These are phyloP conservation scores for Epinephelus lanceolatus DNA, from an alignment of 2,113 vertebrate genomes.

Conservation along the genomic window DNA sequence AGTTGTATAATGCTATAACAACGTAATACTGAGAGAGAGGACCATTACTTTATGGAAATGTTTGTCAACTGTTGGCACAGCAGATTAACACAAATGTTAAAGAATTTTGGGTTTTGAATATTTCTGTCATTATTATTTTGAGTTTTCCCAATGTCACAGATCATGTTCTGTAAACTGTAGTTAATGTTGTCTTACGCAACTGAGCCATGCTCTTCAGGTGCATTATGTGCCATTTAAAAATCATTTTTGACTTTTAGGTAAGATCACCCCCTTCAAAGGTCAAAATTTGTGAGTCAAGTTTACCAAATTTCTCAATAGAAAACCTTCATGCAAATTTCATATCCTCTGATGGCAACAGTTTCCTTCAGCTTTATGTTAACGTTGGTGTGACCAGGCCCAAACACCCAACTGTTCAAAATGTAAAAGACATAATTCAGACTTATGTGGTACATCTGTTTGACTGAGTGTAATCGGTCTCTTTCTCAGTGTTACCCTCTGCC, in stretches of 20 bases:
- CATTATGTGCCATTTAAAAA: not conserved
- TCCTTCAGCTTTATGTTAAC: not conserved
- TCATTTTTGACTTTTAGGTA: not conserved
- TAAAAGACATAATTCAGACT: not conserved
- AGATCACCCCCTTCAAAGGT: not conserved
- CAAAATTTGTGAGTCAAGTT: not conserved
- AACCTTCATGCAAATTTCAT: not conserved
- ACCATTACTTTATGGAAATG: not conserved
- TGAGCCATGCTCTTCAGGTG: not conserved
- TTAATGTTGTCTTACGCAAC: constrained; percentile 2
- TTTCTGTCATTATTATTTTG: not conserved
- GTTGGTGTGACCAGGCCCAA: not conserved
- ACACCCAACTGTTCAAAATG: not conserved
- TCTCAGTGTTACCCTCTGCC: constrained; percentile 71
- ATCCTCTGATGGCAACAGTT: not conserved
- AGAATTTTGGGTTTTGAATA: not conserved
- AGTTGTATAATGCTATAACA: constrained; percentile 60
- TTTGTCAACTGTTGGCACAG: not conserved
- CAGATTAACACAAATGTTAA: not conserved
- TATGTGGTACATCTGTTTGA: not conserved
- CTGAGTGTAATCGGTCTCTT: constrained; percentile 51
- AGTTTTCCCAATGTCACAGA: not conserved
- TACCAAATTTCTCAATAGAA: no score
- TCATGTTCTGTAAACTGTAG: not conserved
- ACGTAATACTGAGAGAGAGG: constrained; percentile 76